Conservation (phyloP, 2,888 invertebrate genomes). For the Hylaea fasciaria region DNA sequence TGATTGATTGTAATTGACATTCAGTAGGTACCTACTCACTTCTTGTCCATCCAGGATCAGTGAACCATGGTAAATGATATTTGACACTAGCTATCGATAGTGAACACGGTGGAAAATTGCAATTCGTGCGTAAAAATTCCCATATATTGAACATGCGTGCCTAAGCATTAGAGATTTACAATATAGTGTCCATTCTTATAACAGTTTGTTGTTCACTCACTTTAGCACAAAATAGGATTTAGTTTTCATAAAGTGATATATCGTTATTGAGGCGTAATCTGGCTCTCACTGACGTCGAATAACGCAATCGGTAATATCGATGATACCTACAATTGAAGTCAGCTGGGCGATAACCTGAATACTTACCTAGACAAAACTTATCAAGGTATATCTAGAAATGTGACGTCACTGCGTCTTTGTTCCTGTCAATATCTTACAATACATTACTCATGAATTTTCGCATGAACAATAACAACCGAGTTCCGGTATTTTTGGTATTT, state of each 20-base stretch:
- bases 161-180: constrained; percentile 13
- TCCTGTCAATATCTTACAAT: constrained; percentile 1
- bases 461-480: constrained; percentile 11
- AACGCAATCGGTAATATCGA: not conserved
- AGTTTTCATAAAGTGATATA: no score
- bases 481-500: constrained; percentile 18
- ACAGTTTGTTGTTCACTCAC: not conserved
- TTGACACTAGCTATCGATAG: not conserved
- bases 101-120: not conserved
- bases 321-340: constrained; percentile 13
- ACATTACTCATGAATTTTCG: constrained; percentile 15
- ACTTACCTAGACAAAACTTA: constrained; percentile 22
- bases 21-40: not conserved
- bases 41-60: not conserved
- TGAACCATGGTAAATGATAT: not conserved
- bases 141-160: constrained; percentile 7
- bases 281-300: not conserved
- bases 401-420: constrained; percentile 24
- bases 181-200: not conserved
- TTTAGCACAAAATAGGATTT: not conserved
- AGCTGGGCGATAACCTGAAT: constrained; percentile 19
- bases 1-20: no score
- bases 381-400: constrained; percentile 11
- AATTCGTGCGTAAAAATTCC: constrained; percentile 20
- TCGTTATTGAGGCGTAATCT: not conserved